Conservation (phyloP, 2,888 invertebrate genomes). For the Pseudococcus jackbeardsleyi region DNA sequence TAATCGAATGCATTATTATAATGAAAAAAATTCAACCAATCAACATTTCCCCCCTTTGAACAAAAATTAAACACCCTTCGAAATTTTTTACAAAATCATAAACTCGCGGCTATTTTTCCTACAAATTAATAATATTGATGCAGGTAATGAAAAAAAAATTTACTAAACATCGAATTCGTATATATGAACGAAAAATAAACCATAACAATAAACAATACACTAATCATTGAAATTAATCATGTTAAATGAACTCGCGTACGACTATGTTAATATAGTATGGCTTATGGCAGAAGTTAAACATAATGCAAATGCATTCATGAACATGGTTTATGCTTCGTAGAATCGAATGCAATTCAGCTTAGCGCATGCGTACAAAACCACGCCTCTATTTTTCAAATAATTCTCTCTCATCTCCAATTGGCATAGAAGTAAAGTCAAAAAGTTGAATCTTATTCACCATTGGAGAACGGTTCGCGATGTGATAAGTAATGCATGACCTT, state of each 20-base stretch:
- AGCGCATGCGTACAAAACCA: conserved; percentile 50
- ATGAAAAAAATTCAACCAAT: neutral
- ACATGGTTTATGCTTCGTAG: neutral
- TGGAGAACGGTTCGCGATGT: conserved; percentile 28
- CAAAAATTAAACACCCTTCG: conserved; percentile 6
- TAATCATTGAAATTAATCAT: conserved; percentile 18
- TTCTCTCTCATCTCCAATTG: conserved; percentile 52
- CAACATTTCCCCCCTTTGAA: conserved; percentile 5
- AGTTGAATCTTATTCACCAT: neutral
- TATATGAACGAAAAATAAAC: conserved; percentile 2
- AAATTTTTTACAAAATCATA: neutral
- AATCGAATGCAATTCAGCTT: conserved; percentile 29
- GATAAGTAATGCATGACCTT: conserved; percentile 46
- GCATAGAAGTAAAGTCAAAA: conserved; percentile 20
- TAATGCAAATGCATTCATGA: conserved; percentile 40
- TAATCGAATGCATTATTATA: conserved; percentile 43
- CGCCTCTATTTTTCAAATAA: conserved; percentile 50
- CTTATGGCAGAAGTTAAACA: neutral
- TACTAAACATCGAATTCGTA: conserved; percentile 41
- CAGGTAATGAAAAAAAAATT: neutral
- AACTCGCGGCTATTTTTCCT: neutral
- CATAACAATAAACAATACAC: conserved; percentile 37
- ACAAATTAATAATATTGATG: conserved; percentile 9
- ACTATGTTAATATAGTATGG: conserved; percentile 4
- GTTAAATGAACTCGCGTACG: conserved; percentile 3